phyloP scores from a whole-genome alignment of 2,888 invertebrate species.

The Ichneumoninae sp. region DNA sequence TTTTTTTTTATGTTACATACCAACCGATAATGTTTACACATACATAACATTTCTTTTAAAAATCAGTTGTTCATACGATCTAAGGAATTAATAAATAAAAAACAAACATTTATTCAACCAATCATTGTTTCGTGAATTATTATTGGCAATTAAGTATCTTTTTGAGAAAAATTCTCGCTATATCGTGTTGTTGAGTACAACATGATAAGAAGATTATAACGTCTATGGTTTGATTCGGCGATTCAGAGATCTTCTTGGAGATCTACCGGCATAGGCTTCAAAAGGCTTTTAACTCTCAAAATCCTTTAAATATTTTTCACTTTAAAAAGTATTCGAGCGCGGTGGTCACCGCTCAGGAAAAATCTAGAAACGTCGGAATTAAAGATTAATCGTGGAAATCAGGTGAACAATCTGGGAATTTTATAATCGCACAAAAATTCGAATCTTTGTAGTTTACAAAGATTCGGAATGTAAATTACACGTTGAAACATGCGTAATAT shows the following conservation, averaged over 20 bases:
- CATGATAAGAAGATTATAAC: not conserved
- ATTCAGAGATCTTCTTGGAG: not conserved
- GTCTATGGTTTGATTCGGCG: not conserved
- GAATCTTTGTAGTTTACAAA: too few species aligned
- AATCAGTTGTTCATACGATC: constrained; percentile 23
- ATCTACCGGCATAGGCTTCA: not conserved
- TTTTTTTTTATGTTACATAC: constrained; percentile 36
- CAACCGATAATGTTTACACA: constrained; percentile 16
- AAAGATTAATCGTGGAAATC: too few species aligned
- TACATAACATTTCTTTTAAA: constrained; percentile 28
- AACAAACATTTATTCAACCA: constrained; percentile 41
- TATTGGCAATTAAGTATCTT: not conserved
- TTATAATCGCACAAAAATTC: too few species aligned
- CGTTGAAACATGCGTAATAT: too few species aligned
- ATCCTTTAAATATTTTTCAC: not conserved
- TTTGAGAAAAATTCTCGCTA: not conserved
- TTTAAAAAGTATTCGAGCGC: too few species aligned
- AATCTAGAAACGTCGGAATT: too few species aligned
- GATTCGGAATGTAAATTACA: too few species aligned
- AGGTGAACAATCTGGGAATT: too few species aligned
- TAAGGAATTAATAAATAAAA: constrained; percentile 30
- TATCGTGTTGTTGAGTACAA: not conserved
- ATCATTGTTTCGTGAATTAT: constrained; percentile 18
- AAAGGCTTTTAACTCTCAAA: not conserved
- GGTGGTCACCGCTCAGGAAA: too few species aligned